phyloP scores from a whole-genome alignment of 2,797 vertebrate species.

The Semotilus atromaculatus region DNA sequence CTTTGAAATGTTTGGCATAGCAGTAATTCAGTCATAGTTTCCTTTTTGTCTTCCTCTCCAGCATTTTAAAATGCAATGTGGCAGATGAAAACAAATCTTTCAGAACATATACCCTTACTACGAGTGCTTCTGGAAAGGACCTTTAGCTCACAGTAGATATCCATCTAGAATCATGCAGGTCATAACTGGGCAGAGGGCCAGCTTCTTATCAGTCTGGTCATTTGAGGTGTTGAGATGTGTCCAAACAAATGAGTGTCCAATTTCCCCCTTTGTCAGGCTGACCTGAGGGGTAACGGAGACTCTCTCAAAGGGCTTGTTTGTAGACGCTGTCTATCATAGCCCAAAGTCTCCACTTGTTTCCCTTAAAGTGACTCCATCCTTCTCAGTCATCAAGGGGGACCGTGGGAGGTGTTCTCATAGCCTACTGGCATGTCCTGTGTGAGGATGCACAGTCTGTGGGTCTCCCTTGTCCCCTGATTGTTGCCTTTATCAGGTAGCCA shows the following conservation, averaged over 20 bases:
- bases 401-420: slow-evolving; percentile 48
- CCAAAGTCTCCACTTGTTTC: slow-evolving; percentile 63
- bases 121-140: slow-evolving; percentile 4
- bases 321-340: slow-evolving; percentile 54
- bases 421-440: slow-evolving; percentile 64
- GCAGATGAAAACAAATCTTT: background rate
- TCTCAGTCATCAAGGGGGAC: slow-evolving; percentile 70
- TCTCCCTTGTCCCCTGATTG: slow-evolving; percentile 66
- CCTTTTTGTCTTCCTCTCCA: background rate
- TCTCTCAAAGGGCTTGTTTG: slow-evolving; percentile 55
- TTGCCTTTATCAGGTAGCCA: slow-evolving; percentile 73
- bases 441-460: slow-evolving; percentile 66
- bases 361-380: slow-evolving; percentile 71
- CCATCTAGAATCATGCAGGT: slow-evolving; percentile 47
- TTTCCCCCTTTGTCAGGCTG: slow-evolving; percentile 62
- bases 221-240: slow-evolving; percentile 63
- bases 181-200: slow-evolving; percentile 47
- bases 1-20: background rate
- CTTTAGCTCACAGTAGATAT: slow-evolving; percentile 31
- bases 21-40: background rate
- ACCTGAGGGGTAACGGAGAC: slow-evolving; percentile 53
- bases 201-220: slow-evolving; percentile 59
- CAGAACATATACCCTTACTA: background rate
- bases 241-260: slow-evolving; percentile 69
- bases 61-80: background rate